Conservation (phyloP, 2,888 invertebrate genomes). For the Caenorhabditis sinica region DNA sequence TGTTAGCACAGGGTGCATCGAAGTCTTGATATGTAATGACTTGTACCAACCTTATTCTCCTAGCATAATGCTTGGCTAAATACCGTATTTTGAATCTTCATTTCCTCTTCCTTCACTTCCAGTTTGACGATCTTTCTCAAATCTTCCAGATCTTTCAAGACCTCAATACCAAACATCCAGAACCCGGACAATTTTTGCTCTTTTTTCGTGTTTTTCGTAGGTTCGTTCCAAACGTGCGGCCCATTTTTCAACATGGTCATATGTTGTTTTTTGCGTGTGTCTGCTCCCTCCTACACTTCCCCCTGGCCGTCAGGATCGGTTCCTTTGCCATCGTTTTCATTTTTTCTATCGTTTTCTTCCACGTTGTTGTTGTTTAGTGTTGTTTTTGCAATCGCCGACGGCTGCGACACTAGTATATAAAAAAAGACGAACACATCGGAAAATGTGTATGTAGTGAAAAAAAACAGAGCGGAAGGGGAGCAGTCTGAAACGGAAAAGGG, state of each 20-base stretch:
- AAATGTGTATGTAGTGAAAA: constrained; percentile 7
- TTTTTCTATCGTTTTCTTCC: constrained; percentile 2
- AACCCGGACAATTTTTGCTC: constrained; percentile 32
- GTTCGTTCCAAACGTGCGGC: constrained; percentile 33
- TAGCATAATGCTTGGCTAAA: too few species aligned
- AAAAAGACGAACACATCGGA: constrained; percentile 37
- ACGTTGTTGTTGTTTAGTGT: constrained; percentile 58
- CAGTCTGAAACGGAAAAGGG: constrained; percentile 27
- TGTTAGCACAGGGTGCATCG: too few species aligned
- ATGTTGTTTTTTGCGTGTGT: constrained; percentile 57
- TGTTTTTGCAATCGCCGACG: constrained; percentile 50
- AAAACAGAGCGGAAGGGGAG: constrained; percentile 13
- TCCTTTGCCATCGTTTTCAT: constrained; percentile 20
- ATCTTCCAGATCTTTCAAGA: neutral
- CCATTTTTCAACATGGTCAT: constrained; percentile 62
- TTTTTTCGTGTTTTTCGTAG: constrained; percentile 30
- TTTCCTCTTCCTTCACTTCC: too few species aligned
- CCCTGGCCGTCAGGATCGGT: constrained; percentile 45
- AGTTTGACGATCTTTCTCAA: too few species aligned
- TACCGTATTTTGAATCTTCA: neutral
- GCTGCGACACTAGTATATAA: constrained; percentile 49
- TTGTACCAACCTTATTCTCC: too few species aligned
- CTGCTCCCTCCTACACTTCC: constrained; percentile 6
- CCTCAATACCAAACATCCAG: neutral
- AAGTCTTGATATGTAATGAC: too few species aligned